Conservation (phyloP, 2,888 invertebrate genomes). For the Abrostola triplasia region DNA sequence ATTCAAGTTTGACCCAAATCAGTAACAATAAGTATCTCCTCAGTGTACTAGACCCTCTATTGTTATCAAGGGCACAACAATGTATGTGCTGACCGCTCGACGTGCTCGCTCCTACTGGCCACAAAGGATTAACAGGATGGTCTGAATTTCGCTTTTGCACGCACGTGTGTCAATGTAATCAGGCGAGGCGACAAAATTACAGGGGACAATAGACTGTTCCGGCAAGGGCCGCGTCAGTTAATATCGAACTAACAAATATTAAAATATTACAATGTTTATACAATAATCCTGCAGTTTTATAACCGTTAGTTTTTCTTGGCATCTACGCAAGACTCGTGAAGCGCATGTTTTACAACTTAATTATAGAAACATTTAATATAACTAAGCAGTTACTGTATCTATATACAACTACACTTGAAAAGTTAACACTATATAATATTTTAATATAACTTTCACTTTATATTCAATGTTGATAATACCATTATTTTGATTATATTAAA, state of each 20-base stretch:
- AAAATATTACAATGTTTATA: background rate
- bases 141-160: conserved; percentile 70
- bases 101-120: conserved; percentile 69
- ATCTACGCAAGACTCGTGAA: too few relatives aligned
- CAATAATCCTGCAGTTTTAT: background rate
- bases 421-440: too few relatives aligned
- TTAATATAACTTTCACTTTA: background rate
- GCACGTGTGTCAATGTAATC: conserved; percentile 69
- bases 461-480: background rate
- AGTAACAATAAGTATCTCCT: conserved; percentile 19
- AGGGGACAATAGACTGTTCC: conserved; percentile 64
- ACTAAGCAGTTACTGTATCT: background rate
- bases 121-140: conserved; percentile 76
- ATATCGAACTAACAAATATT: conserved; percentile 16
- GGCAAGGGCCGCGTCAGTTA: conserved; percentile 60
- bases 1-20: conserved; percentile 9
- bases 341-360: too few relatives aligned
- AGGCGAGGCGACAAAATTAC: conserved; percentile 62
- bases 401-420: background rate
- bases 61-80: conserved; percentile 34
- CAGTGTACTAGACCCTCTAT: conserved; percentile 20
- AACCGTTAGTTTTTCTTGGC: background rate
- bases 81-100: conserved; percentile 60
- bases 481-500: conserved; percentile 10
- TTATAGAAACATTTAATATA: too few relatives aligned